These are phyloP conservation scores for Eilema griseolum DNA, from an alignment of 2,888 invertebrate genomes.

Conservation along the genomic window DNA sequence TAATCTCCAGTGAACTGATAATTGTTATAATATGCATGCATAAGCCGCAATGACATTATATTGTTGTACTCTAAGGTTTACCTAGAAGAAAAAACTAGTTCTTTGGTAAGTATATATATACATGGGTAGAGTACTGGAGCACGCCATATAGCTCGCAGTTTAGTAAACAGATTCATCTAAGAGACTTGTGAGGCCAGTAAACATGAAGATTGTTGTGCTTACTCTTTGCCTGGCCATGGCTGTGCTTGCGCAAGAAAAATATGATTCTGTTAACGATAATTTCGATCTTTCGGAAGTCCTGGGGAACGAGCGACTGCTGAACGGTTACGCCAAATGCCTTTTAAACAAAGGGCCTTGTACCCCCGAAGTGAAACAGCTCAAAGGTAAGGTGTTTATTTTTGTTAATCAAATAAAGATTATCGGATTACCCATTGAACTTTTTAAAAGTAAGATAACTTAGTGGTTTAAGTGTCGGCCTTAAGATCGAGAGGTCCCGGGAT, in stretches of 20 bases:
- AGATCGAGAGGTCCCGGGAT: no score
- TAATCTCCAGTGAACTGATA: conserved; percentile 50
- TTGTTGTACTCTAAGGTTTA: conserved; percentile 34
- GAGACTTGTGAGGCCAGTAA: conserved; percentile 35
- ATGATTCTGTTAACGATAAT: conserved; percentile 89
- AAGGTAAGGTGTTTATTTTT: conserved; percentile 81
- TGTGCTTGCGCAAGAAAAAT: conserved; percentile 75
- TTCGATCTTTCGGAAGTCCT: conserved; percentile 90
- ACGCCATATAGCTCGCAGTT: conserved; percentile 44
- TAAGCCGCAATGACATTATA: conserved; percentile 57
- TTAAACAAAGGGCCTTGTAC: conserved; percentile 89
- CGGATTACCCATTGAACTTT: no score
- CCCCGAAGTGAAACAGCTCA: conserved; percentile 90
- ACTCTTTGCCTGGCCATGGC: conserved; percentile 59
- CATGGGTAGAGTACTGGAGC: conserved; percentile 40
- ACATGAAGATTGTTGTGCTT: conserved; percentile 65
- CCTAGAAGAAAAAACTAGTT: conserved; percentile 50
- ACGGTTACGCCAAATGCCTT: conserved; percentile 90
- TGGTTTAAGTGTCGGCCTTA: no score
- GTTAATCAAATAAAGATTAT: no score
- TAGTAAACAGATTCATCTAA: conserved; percentile 27
- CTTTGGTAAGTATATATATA: conserved; percentile 62
- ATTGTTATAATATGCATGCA: conserved; percentile 46
- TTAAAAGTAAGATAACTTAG: no score
- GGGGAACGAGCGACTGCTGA: conserved; percentile 88